Evolutionary conservation across 2,888 invertebrate genomes (phyloP).

Genomic region (Kryphioiulus occultus): DNA sequence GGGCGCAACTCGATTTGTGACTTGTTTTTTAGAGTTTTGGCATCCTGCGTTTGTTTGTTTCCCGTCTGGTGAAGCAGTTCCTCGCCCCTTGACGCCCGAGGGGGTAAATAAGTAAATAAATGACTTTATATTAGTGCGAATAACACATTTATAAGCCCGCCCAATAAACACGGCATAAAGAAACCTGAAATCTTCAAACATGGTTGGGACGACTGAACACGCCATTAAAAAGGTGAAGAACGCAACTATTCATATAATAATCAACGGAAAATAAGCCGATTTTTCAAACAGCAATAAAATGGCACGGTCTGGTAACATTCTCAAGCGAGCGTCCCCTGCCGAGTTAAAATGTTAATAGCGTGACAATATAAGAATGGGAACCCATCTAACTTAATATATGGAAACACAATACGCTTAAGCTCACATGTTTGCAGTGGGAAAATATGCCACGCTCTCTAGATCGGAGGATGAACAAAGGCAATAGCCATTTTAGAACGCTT

Average conservation of each 20-base stretch:
- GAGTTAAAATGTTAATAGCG: neutral
- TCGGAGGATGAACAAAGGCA: neutral
- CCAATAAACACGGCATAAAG: neutral
- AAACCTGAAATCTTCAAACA: neutral
- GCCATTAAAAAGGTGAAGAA: neutral
- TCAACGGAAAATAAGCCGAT: neutral
- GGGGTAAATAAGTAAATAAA: neutral
- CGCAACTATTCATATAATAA: neutral
- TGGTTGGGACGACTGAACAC: neutral
- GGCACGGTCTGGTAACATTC: neutral
- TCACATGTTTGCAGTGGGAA: neutral
- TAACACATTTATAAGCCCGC: neutral
- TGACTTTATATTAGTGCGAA: neutral
- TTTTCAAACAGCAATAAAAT: neutral
- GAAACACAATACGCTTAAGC: neutral
- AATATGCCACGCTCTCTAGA: neutral
- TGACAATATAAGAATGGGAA: neutral
- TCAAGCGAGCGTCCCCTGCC: neutral
- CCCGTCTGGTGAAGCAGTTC: neutral
- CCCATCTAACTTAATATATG: neutral
- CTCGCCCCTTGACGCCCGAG: neutral
- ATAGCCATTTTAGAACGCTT: neutral
- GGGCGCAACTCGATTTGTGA: no score
- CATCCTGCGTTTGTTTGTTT: neutral
- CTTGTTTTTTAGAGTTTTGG: neutral